Evolutionary conservation across 2,113 vertebrate genomes (phyloP).

Genomic region (Limnothrissa miodon): DNA sequence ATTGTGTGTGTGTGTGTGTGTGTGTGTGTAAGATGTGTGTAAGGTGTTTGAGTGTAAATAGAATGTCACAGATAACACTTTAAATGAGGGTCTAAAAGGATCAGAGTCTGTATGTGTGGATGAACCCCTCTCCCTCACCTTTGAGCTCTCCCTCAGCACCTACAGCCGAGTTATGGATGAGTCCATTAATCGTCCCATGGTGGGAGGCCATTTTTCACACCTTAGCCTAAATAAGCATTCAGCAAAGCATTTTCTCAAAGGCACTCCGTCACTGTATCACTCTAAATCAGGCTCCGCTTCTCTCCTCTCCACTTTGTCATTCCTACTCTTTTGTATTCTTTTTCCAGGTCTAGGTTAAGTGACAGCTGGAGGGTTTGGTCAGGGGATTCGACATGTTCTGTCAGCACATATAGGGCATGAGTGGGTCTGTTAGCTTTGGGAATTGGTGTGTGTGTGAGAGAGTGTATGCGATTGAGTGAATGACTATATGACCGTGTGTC

Average conservation of each 20-base stretch:
- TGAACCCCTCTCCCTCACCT: background rate
- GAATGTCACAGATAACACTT: background rate
- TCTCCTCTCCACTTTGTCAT: background rate
- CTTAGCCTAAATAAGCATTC: background rate
- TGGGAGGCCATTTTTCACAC: background rate
- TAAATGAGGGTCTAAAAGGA: background rate
- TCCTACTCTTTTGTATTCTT: background rate
- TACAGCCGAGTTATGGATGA: background rate
- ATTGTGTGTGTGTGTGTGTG: slow-evolving; percentile 77
- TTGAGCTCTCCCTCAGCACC: background rate
- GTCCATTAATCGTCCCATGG: background rate
- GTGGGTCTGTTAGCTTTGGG: background rate
- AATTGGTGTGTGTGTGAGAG: background rate
- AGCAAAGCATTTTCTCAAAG: background rate
- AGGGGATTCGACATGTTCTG: background rate
- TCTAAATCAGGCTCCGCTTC: background rate
- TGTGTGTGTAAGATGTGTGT: background rate
- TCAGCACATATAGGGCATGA: background rate
- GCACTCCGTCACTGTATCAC: background rate
- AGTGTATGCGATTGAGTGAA: background rate
- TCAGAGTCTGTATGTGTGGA: background rate
- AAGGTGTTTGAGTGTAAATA: too few species aligned
- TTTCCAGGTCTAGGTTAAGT: background rate
- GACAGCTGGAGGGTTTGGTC: background rate
- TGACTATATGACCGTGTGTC: background rate